These are phyloP conservation scores for Drosophila tani DNA, from an alignment of 1,140 invertebrate species.

Conservation along the genomic window DNA sequence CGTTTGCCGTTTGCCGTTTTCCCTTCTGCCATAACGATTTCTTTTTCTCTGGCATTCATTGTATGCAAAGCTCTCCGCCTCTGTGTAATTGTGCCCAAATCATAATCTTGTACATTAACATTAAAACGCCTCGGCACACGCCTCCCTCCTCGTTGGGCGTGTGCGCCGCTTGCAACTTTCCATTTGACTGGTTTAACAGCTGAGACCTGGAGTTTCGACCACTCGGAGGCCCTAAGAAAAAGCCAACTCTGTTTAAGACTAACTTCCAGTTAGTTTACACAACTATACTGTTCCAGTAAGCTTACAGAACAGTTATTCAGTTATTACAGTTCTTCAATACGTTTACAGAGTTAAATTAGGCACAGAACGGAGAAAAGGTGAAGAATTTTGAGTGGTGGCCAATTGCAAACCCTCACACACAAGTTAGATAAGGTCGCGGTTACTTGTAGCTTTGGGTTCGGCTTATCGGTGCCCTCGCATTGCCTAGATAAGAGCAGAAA, in stretches of 20 bases:
- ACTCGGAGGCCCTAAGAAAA: conserved; percentile 8
- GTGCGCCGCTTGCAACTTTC: conserved; percentile 52
- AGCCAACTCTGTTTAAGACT: not conserved
- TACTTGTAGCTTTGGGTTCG: not conserved
- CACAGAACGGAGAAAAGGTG: not conserved
- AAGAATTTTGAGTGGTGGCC: not conserved
- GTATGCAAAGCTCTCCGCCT: conserved; percentile 20
- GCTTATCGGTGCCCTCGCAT: conserved; percentile 23
- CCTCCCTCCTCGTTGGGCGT: conserved; percentile 24
- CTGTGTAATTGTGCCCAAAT: conserved; percentile 10
- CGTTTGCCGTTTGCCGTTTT: not conserved
- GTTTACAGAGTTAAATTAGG: not conserved
- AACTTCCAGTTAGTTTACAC: not conserved
- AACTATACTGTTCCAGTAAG: not conserved
- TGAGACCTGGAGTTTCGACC: conserved; percentile 22
- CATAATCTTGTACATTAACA: conserved; percentile 43
- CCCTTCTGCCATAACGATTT: conserved; percentile 11
- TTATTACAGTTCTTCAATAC: not conserved
- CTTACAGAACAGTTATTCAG: no score
- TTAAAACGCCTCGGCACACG: conserved; percentile 55
- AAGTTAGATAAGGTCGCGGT: conserved; percentile 23
- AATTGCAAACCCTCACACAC: not conserved
- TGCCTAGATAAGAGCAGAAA: conserved; percentile 29
- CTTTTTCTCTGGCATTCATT: conserved; percentile 3
- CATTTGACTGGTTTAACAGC: conserved; percentile 61